Percentiles rank a stretch among this genome's conserved stretches.
These are phyloP conservation scores for Drosophila lacicola DNA, from an alignment of 2,888 invertebrate species.

Conservation along the genomic window DNA sequence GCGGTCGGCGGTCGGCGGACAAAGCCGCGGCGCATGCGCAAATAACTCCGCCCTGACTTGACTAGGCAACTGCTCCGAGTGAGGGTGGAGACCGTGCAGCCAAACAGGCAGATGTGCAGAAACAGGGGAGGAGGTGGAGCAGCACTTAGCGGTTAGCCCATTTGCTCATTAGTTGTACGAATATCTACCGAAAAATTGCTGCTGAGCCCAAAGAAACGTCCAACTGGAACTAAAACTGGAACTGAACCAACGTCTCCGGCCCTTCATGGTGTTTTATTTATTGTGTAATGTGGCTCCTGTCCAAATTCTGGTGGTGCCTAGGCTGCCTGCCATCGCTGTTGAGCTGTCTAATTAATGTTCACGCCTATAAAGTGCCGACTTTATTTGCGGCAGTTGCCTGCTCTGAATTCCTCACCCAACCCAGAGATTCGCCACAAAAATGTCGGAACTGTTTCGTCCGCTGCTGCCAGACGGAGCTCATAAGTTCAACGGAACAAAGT, in stretches of 20 bases:
- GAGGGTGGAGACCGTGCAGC: constrained; percentile 36
- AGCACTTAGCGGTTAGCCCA: constrained; percentile 35
- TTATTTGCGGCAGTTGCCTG: constrained; percentile 65
- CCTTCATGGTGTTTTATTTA: constrained; percentile 54
- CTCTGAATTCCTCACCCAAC: constrained; percentile 33
- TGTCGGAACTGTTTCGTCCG: constrained; percentile 42
- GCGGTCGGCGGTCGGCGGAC: neutral
- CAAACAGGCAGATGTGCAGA: constrained; percentile 3
- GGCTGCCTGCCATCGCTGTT: constrained; percentile 28
- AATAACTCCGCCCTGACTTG: constrained; percentile 65
- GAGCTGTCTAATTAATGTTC: constrained; percentile 73
- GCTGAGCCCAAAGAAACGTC: constrained; percentile 12
- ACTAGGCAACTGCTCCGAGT: constrained; percentile 35
- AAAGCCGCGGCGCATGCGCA: constrained; percentile 64
- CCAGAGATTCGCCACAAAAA: constrained; percentile 54
- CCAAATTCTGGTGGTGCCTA: constrained; percentile 38
- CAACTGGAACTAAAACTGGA: constrained; percentile 12
- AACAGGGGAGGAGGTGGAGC: neutral
- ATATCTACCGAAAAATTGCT: constrained; percentile 24
- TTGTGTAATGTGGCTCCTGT: constrained; percentile 56
- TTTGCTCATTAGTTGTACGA: constrained; percentile 13
- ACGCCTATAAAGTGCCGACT: constrained; percentile 70
- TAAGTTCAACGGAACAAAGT: constrained; percentile 70
- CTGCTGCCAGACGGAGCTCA: constrained; percentile 34
- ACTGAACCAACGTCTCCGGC: constrained; percentile 9